Evolutionary conservation across 2,797 vertebrate genomes (phyloP).

Genomic region (Pelobates cultripes): DNA sequence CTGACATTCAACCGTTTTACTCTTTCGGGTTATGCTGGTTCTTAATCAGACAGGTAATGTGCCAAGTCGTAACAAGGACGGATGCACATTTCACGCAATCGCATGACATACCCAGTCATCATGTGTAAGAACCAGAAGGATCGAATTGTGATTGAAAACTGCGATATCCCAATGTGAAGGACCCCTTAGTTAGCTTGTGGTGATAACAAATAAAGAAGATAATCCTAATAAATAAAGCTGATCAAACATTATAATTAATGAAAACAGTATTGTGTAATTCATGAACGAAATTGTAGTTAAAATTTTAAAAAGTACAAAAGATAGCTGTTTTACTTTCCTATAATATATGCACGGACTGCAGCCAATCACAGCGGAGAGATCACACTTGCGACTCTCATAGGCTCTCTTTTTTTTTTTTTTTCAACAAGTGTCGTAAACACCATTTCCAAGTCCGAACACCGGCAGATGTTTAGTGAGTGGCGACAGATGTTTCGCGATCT

Average conservation of each 20-base stretch:
- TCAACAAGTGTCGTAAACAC: neutral
- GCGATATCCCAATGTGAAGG: neutral
- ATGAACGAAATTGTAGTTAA: neutral
- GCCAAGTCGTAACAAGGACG: conserved; percentile 64
- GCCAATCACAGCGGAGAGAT: neutral
- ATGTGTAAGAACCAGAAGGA: conserved; percentile 54
- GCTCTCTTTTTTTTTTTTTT: too few relatives aligned
- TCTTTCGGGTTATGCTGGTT: too few relatives aligned
- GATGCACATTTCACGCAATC: conserved; percentile 69
- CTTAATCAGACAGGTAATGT: conserved; percentile 69
- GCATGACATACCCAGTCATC: conserved; percentile 72
- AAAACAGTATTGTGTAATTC: neutral
- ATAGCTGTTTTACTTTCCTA: neutral
- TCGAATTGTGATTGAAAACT: neutral
- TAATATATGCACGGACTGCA: neutral
- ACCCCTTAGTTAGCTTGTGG: neutral
- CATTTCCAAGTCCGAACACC: neutral
- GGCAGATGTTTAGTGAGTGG: too few relatives aligned
- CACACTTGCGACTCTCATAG: too few relatives aligned
- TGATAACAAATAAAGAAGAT: neutral
- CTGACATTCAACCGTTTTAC: too few relatives aligned
- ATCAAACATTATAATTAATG: neutral
- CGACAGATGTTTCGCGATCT: neutral
- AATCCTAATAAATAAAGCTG: too few relatives aligned
- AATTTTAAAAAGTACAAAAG: too few relatives aligned